A percentile compares a stretch with the other conserved stretches of the same genome.
These are phyloP conservation scores for Dallia pectoralis DNA, from an alignment of 2,797 vertebrate genomes.

Conservation along the genomic window DNA sequence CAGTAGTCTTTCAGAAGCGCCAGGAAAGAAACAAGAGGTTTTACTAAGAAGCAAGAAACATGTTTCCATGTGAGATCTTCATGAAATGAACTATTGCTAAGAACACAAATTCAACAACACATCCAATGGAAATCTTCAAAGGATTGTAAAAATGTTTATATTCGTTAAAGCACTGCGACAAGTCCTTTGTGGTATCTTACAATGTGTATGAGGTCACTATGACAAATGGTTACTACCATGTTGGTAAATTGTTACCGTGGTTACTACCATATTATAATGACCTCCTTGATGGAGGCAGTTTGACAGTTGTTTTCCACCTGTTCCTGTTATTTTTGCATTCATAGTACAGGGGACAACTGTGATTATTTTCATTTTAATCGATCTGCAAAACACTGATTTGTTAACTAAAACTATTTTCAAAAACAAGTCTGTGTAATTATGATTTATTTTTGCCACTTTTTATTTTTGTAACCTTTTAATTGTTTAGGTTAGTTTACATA, in stretches of 20 bases:
- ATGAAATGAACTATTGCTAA: slow-evolving; percentile 43
- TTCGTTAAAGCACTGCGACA: slow-evolving; percentile 57
- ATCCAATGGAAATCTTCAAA: slow-evolving; percentile 72
- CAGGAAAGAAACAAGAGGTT: slow-evolving; percentile 98
- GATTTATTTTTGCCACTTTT: background rate
- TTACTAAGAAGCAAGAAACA: slow-evolving; percentile 77
- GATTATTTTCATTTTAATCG: background rate
- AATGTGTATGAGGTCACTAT: slow-evolving; percentile 11
- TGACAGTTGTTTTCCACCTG: background rate
- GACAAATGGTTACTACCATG: background rate
- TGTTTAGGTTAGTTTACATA: slow-evolving; percentile 3
- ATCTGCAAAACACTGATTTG: background rate
- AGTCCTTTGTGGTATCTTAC: slow-evolving; percentile 14
- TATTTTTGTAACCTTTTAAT: background rate
- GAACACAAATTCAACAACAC: slow-evolving; percentile 45
- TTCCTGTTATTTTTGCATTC: background rate
- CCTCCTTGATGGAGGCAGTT: slow-evolving; percentile 12
- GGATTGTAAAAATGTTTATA: slow-evolving; percentile 69
- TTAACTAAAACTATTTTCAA: background rate
- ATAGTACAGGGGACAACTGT: background rate
- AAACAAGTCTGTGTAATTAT: background rate
- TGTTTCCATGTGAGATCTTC: slow-evolving; percentile 12
- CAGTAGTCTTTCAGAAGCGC: slow-evolving; percentile 95
- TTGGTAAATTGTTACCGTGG: background rate
- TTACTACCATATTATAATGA: no score